Conservation (phyloP, 2,888 invertebrate species). For the Drosophila pseudotalamancana region DNA sequence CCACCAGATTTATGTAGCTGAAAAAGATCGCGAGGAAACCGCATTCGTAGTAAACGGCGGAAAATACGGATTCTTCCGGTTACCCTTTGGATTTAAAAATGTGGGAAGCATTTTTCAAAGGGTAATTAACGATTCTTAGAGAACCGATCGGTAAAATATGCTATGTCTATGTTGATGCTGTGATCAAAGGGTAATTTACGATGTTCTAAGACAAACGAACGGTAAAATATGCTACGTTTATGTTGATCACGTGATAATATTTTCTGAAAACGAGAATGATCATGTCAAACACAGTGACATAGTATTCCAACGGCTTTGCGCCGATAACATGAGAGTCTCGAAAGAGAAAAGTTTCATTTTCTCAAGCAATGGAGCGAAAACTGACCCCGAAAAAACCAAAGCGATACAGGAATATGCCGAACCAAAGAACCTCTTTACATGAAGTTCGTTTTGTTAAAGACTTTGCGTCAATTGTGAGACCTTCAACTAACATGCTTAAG, state of each 20-base stretch:
- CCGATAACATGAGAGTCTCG: conserved; percentile 3
- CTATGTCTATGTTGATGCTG: too few relatives aligned
- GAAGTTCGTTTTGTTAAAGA: neutral
- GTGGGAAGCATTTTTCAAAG: neutral
- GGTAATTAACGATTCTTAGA: too few relatives aligned
- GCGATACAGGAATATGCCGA: neutral
- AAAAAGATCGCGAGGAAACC: neutral
- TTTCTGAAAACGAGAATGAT: too few relatives aligned
- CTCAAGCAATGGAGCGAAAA: neutral
- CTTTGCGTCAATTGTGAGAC: neutral
- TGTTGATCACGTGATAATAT: too few relatives aligned
- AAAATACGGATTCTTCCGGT: neutral
- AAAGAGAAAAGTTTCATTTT: neutral
- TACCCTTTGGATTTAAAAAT: too few relatives aligned
- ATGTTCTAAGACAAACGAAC: too few relatives aligned
- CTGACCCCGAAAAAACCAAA: neutral
- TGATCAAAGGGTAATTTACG: too few relatives aligned
- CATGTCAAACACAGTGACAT: neutral
- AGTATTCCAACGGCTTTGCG: neutral
- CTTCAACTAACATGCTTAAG: too few relatives aligned
- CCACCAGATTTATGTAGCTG: neutral
- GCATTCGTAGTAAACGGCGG: neutral
- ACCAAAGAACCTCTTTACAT: neutral
- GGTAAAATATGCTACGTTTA: too few relatives aligned
- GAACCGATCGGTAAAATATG: too few relatives aligned